A percentile compares a stretch with the other conserved stretches of the same genome.
These are phyloP conservation scores for Bothrops alternatus DNA, from an alignment of 2,797 vertebrate species.

Conservation along the genomic window DNA sequence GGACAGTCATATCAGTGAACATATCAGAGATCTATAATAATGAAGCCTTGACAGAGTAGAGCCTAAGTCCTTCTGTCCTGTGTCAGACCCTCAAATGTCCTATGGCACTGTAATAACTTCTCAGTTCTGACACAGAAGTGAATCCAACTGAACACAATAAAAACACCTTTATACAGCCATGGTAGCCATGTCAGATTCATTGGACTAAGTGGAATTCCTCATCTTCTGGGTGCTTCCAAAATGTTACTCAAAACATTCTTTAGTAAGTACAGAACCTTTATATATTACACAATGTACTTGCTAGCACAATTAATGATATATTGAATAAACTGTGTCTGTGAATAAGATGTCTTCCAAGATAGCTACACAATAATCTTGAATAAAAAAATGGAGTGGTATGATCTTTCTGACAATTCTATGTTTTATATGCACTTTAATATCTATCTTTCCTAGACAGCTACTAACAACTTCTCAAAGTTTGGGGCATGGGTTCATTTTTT, in stretches of 20 bases:
- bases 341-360: not conserved
- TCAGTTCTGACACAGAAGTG: not conserved
- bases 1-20: not conserved
- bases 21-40: not conserved
- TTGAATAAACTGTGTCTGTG: not conserved
- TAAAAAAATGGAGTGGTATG: not conserved
- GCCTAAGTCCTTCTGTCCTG: not conserved
- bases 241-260: not conserved
- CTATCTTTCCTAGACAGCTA: slow-evolving; percentile 43
- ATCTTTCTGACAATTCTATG: slow-evolving; percentile 8
- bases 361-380: slow-evolving; percentile 1
- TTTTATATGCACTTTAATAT: slow-evolving; percentile 43
- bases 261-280: not conserved
- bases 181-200: not conserved
- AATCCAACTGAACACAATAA: not conserved
- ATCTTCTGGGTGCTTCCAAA: not conserved
- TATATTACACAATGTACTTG: not conserved
- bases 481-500: slow-evolving; percentile 40
- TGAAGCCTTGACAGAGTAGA: not conserved
- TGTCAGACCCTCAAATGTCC: not conserved
- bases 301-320: slow-evolving; percentile 14
- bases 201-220: not conserved
- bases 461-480: slow-evolving; percentile 45
- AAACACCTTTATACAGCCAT: not conserved
- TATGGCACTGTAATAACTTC: not conserved